Evolutionary conservation across 2,888 invertebrate genomes (phyloP).

Genomic region (Abscondita cerata): DNA sequence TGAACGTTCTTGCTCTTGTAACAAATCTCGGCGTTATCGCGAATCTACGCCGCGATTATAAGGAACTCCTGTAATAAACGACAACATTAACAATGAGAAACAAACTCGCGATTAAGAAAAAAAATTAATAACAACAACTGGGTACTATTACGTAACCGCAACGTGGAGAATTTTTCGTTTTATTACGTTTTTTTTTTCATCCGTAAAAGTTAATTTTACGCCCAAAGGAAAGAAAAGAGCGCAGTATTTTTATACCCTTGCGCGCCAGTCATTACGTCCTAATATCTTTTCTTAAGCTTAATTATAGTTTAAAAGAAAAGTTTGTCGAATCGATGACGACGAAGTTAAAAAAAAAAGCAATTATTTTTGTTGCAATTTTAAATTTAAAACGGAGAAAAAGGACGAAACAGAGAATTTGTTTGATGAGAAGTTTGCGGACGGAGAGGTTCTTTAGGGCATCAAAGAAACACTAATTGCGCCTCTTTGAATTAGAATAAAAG

Average conservation of each 20-base stretch:
- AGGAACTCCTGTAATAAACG: conserved; percentile 20
- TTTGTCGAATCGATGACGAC: not conserved
- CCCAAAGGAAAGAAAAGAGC: no score
- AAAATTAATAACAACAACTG: no score
- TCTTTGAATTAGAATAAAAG: no score
- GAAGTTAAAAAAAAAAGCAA: not conserved
- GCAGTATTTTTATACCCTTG: not conserved
- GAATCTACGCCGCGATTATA: conserved; percentile 19
- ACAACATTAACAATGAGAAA: no score
- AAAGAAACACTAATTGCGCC: not conserved
- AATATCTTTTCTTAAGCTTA: not conserved
- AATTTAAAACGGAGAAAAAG: no score
- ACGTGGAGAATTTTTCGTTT: conserved; percentile 1
- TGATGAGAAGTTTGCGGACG: no score
- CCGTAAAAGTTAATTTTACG: conserved; percentile 9
- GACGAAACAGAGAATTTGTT: no score
- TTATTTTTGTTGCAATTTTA: no score
- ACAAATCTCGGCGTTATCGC: conserved; percentile 24
- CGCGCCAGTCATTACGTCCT: not conserved
- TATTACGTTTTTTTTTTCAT: not conserved
- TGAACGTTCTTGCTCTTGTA: conserved; percentile 25
- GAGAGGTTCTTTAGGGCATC: no score
- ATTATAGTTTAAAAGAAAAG: conserved; percentile 1
- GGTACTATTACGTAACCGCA: no score
- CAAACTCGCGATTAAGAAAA: no score